Evolutionary conservation across 1,140 invertebrate species (phyloP), one percentile per base, ranked within the genome.

Genomic region (Littorina saxatilis): DNA sequence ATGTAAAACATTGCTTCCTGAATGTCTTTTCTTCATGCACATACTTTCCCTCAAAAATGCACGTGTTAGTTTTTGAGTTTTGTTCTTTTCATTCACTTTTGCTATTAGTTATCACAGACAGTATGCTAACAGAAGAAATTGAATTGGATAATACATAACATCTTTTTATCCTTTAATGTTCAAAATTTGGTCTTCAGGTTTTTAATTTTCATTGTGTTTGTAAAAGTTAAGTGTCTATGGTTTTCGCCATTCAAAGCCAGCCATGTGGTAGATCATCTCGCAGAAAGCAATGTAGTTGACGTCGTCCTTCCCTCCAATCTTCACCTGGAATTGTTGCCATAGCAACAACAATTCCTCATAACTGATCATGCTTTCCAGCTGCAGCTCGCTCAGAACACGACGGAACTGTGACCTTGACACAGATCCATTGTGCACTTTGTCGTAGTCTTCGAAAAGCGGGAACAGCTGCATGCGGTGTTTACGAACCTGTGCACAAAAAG

Each of bases 381-480:
- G 88, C 0, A 93, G 84, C 75, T 91, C 91, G n/a, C 80, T 90
- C 0, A 93, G 89, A 7, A 92, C 91, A 52, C 92, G 82, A 27
- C 89, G 84, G 83, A 93, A 93, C 84, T 93, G 92, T 55, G 88
- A 90, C 61, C 86, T 83, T 17, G 92, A 90, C 15, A 93, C 90
- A 50, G 86, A 87, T 2, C 91, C 92, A 83, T 90, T 92, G 81
- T 92, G 89, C 27, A 92, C 88, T 66, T 84, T 83, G 79, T 93
- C 92, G 82, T 89, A 93, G 86, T 92, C 92, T 80, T 93, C 91
- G 87, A 93, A 92, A 82, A 91, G 85, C 13, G 92, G 92, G 79
- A 91, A 92, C 74, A 92, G 84, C 85, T 92, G 91, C 85, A 92
- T 92, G 55, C 88, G 82, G 35, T 88, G 85, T 79, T 91, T 85